These are phyloP conservation scores for Odiellus spinosus DNA, from an alignment of 2,888 invertebrate species.

Conservation along the genomic window DNA sequence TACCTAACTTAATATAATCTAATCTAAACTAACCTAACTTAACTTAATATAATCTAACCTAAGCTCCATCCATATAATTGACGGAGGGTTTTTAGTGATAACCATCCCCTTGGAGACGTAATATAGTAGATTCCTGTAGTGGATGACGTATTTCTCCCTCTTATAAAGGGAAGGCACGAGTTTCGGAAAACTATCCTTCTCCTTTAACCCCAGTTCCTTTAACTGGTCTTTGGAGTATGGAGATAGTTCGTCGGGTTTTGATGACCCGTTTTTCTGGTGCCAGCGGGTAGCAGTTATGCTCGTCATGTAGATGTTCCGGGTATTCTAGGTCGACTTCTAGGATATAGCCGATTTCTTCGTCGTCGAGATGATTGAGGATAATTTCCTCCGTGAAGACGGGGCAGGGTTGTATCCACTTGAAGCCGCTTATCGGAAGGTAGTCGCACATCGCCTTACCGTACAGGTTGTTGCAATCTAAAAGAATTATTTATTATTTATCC, in stretches of 20 bases:
- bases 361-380: no score
- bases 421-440: conserved; percentile 1
- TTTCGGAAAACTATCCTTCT: conserved; percentile 7
- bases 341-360: conserved; percentile 7
- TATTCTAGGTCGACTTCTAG: conserved; percentile 14
- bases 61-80: no score
- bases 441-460: conserved; percentile 6
- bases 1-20: no score
- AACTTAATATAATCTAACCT: no score
- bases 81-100: no score
- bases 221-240: neutral
- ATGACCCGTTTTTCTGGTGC: conserved; percentile 5
- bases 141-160: conserved; percentile 20
- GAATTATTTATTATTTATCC: no score
- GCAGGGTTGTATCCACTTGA: conserved; percentile 3
- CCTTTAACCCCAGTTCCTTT: no score
- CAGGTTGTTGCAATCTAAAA: conserved; percentile 4
- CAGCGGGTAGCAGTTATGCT: conserved; percentile 7
- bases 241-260: neutral
- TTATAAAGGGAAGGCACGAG: conserved; percentile 19
- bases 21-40: no score
- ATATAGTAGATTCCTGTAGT: conserved; percentile 19
- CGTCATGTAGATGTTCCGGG: conserved; percentile 5
- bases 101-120: conserved; percentile 18
- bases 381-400: no score